Evolutionary conservation across 2,797 vertebrate genomes (phyloP), one percentile per base, ranked within the genome.

Genomic region (Cygnus olor): DNA sequence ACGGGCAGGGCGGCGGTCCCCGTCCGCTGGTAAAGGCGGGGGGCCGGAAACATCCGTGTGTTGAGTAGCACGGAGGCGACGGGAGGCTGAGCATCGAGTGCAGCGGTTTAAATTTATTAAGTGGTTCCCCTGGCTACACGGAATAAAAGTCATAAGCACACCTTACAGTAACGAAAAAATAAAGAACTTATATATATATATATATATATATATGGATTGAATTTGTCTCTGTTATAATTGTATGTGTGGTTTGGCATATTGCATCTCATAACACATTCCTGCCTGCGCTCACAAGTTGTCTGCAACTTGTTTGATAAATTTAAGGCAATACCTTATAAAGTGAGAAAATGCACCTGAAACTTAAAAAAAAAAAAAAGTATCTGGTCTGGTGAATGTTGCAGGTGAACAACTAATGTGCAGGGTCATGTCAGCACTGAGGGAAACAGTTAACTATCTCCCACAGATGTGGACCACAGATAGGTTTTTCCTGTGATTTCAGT

Each of bases 371-470:
- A 80, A 44, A 28, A 56, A 27, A 72, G 11, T 5, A 3, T 4
- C 7, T 10, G 12, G 4, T 10, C 38, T 20, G 44, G 70, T 30
- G 20, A n/a, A 45, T 5, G 16, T 14, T 77, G 44, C 27, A 22
- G 30, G 24, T 65, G 57, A 73, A 13, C 53, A 36, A 17, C 22
- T 47, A 5, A 14, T 2, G 32, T 3, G 6, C 11, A 8, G 4
- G 51, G 28, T 44, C 27, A 2, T 5, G 34, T 51, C 12, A 13
- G 21, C 2, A 15, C 30, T 1, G 30, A 45, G 71, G 38, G 58
- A 57, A 61, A 24, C 0, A 2, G n/a, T 58, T 53, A 38, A 0
- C n/a, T n/a, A 0, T 30, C 11, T 28, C 8, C 15, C 21, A 14
- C 10, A n/a, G 42, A 16, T 19, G 22, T 1, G 25, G 20, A 30